Evolutionary conservation across 1,140 invertebrate genomes (phyloP), one percentile per base, ranked within the genome.

Genomic region (Bombus picipes): DNA sequence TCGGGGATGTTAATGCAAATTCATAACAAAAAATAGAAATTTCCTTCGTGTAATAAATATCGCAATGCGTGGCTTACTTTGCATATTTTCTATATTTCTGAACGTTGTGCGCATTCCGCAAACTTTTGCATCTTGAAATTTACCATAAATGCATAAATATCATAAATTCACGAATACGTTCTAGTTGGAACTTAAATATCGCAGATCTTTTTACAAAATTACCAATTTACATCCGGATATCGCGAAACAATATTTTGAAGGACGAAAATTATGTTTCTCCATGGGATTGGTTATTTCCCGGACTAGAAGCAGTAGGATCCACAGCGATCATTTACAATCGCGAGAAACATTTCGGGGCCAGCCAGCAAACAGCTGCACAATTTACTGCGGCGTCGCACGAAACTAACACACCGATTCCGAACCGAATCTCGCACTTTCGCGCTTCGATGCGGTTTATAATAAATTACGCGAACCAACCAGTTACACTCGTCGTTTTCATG

Each of bases 321-420:
- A n/a, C n/a, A n/a, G 41, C n/a, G 73, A 75, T 75, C 41, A 75
- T 75, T 75, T 75, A 75, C 73, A 37, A 75, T 75, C 73, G 43
- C 10, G 73, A 53, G 73, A 34, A 74, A 74, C 72, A 34, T 74
- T 74, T 53, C 41, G 73, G 9, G 32, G 32, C 28, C 25, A 25
- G 72, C n/a, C 72, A 43, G 72, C 41, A 74, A 74, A 74, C 22
- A 74, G 43, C 43, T 70, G 43, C 25, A 22, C n/a, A 57, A 80
- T 80, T 80, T 80, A 70, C 43, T 12, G 13, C 65, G 12, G 41
- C 43, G 78, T 28, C n/a, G 47, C 66, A 34, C 22, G 8, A 37
- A 39, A 80, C 47, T 32, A 43, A 68, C 65, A 34, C 66, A 68
- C 65, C 65, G 65, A 28, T 37, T 25, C 18, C 43, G 43, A 81